Evolutionary conservation across 2,888 invertebrate species (phyloP).

Genomic region (Scaptomyza polygonia): DNA sequence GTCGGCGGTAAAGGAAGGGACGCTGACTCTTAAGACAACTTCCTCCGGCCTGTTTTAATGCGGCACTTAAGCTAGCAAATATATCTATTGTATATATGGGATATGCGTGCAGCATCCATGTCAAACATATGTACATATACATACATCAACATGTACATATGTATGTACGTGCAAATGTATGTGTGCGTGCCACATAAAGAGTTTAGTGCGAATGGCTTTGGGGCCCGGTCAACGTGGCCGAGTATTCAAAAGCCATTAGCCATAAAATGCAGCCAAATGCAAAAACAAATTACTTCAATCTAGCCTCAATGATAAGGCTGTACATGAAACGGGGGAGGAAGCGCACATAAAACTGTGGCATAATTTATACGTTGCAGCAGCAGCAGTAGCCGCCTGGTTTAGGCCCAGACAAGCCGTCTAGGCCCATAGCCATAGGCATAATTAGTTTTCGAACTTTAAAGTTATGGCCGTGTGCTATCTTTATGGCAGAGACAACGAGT

Average conservation of each 20-base stretch:
- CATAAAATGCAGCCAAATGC: constrained; percentile 75
- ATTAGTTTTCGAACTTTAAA: constrained; percentile 83
- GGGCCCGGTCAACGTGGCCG: constrained; percentile 33
- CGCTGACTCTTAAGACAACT: constrained; percentile 28
- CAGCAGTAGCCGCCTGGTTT: constrained; percentile 15
- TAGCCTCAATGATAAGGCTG: constrained; percentile 5
- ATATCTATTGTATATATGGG: constrained; percentile 22
- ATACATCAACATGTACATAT: neutral
- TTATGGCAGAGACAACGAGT: constrained; percentile 56
- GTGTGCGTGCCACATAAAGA: constrained; percentile 4
- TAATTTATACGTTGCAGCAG: constrained; percentile 72
- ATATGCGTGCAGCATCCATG: constrained; percentile 18
- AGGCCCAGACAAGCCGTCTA: constrained; percentile 37
- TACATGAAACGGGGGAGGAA: neutral
- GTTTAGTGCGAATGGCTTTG: constrained; percentile 20
- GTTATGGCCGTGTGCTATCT: constrained; percentile 75
- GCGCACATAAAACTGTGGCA: constrained; percentile 48
- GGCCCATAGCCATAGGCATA: constrained; percentile 79
- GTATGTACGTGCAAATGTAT: neutral
- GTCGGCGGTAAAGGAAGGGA: neutral
- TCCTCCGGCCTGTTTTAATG: constrained; percentile 65
- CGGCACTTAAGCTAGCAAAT: constrained; percentile 75
- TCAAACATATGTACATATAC: neutral
- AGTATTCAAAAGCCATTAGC: constrained; percentile 77
- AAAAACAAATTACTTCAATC: constrained; percentile 64